phyloP scores from a whole-genome alignment of 2,888 invertebrate species.

The Dicyrtomina minuta region DNA sequence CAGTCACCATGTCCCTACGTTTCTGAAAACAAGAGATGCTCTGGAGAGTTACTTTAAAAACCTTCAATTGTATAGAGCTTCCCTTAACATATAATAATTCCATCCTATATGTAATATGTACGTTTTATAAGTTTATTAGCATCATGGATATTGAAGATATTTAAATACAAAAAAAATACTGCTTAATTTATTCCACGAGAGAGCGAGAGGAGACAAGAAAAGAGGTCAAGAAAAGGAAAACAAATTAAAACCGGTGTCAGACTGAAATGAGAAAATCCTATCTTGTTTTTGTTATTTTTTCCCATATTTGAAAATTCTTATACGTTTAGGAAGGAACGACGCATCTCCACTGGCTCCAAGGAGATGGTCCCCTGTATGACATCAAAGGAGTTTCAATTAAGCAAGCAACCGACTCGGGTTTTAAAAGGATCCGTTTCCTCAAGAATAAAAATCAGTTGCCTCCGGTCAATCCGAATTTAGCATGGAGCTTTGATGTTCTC shows the following conservation, averaged over 20 bases:
- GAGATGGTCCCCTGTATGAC: conserved; percentile 70
- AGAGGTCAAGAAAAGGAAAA: neutral
- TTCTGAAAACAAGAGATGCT: no score
- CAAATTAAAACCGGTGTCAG: neutral
- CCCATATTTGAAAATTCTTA: no score
- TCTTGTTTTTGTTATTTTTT: neutral
- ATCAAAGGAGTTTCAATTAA: conserved; percentile 65
- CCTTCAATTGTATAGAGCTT: no score
- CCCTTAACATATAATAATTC: no score
- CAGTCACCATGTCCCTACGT: no score
- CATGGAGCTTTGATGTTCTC: conserved; percentile 65
- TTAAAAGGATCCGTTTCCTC: conserved; percentile 74
- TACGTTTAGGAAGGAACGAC: conserved; percentile 82
- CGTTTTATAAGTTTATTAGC: no score
- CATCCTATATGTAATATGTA: no score
- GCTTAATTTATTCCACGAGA: neutral
- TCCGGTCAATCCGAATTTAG: conserved; percentile 48
- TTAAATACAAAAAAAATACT: neutral
- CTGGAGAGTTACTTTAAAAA: no score
- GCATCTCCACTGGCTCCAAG: conserved; percentile 81
- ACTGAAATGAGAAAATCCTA: neutral
- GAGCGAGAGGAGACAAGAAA: neutral
- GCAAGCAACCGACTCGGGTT: conserved; percentile 65
- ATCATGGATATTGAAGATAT: no score
- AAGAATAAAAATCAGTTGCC: conserved; percentile 59